Conservation (phyloP, 2,113 vertebrate species). For the Oncorhynchus nerka region DNA sequence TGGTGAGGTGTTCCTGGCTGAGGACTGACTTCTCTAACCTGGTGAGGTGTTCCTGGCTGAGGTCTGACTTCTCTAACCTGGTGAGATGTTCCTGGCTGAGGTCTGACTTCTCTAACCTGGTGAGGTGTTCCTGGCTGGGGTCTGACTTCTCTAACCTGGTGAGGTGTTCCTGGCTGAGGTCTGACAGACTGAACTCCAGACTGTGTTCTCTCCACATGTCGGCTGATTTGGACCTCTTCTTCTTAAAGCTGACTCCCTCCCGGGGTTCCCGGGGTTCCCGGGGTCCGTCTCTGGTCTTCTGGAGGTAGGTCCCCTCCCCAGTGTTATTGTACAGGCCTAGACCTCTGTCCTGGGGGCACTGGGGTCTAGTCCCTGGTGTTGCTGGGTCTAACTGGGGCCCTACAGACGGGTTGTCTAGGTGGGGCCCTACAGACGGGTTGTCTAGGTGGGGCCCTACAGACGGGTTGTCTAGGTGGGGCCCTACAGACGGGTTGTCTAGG, state of each 20-base stretch:
- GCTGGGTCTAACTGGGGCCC: slow-evolving; percentile 72
- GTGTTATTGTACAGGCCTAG: slow-evolving; percentile 40
- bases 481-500: too few species aligned
- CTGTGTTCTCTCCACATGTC: slow-evolving; percentile 96
- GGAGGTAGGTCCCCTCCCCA: slow-evolving; percentile 68
- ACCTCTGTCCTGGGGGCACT: too few species aligned
- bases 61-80: too few species aligned
- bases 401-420: slow-evolving; percentile 69
- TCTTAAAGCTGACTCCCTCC: slow-evolving; percentile 81
- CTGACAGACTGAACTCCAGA: slow-evolving; percentile 91
- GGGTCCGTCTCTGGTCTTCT: slow-evolving; percentile 71
- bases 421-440: too few species aligned
- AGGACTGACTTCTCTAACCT: too few species aligned
- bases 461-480: slow-evolving; percentile 54
- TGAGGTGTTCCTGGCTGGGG: too few species aligned
- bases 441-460: slow-evolving; percentile 66
- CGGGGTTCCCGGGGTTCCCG: slow-evolving; percentile 42
- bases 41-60: too few species aligned
- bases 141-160: too few species aligned
- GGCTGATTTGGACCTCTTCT: slow-evolving; percentile 94
- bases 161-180: slow-evolving; percentile 92
- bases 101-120: too few species aligned
- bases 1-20: too few species aligned
- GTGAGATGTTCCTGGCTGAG: too few species aligned
- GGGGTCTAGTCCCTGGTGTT: slow-evolving; percentile 39